These are phyloP conservation scores for Drosophila lutescens DNA, from an alignment of 2,888 invertebrate genomes.

Conservation along the genomic window DNA sequence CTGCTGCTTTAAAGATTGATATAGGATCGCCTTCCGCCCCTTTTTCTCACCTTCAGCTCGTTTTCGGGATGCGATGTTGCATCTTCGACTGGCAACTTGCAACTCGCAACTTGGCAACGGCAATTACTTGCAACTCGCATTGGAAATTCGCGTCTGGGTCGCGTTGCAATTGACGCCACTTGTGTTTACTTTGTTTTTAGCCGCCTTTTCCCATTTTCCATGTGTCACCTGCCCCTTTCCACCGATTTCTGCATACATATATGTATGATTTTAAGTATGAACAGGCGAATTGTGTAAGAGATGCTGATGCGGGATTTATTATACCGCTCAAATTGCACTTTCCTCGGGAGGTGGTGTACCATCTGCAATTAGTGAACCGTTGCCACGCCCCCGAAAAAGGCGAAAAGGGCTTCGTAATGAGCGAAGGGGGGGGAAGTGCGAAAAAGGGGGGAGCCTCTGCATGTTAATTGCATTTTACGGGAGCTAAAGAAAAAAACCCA, in stretches of 20 bases:
- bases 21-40: background rate
- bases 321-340: constrained; percentile 34
- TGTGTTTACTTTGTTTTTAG: constrained; percentile 23
- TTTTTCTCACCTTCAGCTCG: background rate
- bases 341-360: constrained; percentile 1
- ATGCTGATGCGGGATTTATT: constrained; percentile 37
- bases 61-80: constrained; percentile 21
- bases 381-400: constrained; percentile 20
- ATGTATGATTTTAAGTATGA: no score
- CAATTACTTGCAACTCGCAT: constrained; percentile 2
- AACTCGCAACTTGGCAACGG: background rate
- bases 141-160: constrained; percentile 23
- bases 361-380: constrained; percentile 35
- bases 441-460: background rate
- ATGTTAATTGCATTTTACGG: constrained; percentile 9
- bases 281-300: constrained; percentile 26
- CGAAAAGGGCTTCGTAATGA: constrained; percentile 4
- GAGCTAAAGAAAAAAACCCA: background rate
- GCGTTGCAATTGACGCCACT: constrained; percentile 29
- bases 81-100: constrained; percentile 27
- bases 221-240: constrained; percentile 10
- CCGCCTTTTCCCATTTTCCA: constrained; percentile 1
- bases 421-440: background rate
- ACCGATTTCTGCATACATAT: background rate
- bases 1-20: background rate